phyloP scores from a whole-genome alignment of 2,888 invertebrate species.

The Chloroclystis v-ata region DNA sequence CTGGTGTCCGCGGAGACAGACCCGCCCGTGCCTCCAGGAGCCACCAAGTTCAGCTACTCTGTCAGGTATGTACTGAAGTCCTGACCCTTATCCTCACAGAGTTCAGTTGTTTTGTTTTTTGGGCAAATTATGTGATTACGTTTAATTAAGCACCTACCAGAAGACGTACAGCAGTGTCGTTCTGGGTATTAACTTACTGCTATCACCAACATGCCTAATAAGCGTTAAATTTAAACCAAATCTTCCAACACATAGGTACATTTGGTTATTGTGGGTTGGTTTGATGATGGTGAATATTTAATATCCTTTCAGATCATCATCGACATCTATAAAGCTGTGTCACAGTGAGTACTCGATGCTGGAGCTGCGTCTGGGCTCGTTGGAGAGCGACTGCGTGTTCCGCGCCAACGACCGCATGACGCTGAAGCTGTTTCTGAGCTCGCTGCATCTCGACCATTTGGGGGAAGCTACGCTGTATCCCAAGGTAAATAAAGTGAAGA shows the following conservation, averaged over 20 bases:
- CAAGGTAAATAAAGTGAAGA: slow-evolving; percentile 79
- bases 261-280: no score
- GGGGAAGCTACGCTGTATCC: slow-evolving; percentile 86
- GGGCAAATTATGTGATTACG: no score
- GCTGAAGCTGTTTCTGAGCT: slow-evolving; percentile 82
- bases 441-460: slow-evolving; percentile 83
- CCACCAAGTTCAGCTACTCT: slow-evolving; percentile 85
- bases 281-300: background rate
- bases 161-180: no score
- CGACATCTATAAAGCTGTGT: slow-evolving; percentile 81
- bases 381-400: slow-evolving; percentile 87
- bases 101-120: background rate
- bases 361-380: slow-evolving; percentile 80
- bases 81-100: no score
- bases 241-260: no score
- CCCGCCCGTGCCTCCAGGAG: slow-evolving; percentile 86
- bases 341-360: slow-evolving; percentile 84
- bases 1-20: slow-evolving; percentile 69
- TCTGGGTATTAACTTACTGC: no score
- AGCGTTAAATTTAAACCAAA: no score
- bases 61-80: slow-evolving; percentile 78
- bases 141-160: no score
- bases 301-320: slow-evolving; percentile 47
- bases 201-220: no score
- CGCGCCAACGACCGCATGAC: slow-evolving; percentile 87